These are phyloP conservation scores for Metopolophium dirhodum DNA, from an alignment of 1,140 invertebrate genomes.

Conservation along the genomic window DNA sequence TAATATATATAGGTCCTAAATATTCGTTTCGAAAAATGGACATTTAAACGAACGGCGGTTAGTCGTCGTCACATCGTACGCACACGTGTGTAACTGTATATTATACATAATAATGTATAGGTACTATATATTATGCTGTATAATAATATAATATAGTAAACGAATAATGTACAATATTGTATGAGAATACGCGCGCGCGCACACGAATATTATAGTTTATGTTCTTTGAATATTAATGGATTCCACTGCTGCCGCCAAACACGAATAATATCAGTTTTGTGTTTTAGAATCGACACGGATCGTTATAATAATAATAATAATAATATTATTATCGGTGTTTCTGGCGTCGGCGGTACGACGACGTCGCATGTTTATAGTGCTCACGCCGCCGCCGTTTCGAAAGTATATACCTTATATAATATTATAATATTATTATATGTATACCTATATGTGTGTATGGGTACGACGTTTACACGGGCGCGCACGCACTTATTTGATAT, in stretches of 20 bases:
- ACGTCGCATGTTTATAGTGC: neutral
- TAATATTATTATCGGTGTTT: neutral
- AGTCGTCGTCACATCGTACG: neutral
- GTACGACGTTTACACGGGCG: neutral
- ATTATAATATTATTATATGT: neutral
- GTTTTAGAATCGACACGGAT: conserved; percentile 20
- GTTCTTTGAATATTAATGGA: conserved; percentile 39
- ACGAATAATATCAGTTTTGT: conserved; percentile 11
- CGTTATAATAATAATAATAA: conserved; percentile 2
- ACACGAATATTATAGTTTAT: conserved; percentile 41
- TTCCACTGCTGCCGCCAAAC: neutral
- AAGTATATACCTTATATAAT: neutral
- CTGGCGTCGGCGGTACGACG: neutral
- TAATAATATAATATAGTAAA: neutral
- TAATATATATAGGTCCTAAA: neutral
- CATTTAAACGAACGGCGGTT: neutral
- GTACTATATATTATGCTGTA: neutral
- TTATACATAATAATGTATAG: neutral
- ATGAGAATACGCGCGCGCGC: neutral
- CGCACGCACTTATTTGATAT: conserved; percentile 10
- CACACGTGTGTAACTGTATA: neutral
- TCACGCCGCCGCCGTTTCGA: neutral
- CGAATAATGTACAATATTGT: neutral
- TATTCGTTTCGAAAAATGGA: conserved; percentile 20
- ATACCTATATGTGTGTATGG: neutral